These are phyloP conservation scores for Heterotilapia buettikoferi DNA, from an alignment of 2,113 vertebrate species.

Conservation along the genomic window DNA sequence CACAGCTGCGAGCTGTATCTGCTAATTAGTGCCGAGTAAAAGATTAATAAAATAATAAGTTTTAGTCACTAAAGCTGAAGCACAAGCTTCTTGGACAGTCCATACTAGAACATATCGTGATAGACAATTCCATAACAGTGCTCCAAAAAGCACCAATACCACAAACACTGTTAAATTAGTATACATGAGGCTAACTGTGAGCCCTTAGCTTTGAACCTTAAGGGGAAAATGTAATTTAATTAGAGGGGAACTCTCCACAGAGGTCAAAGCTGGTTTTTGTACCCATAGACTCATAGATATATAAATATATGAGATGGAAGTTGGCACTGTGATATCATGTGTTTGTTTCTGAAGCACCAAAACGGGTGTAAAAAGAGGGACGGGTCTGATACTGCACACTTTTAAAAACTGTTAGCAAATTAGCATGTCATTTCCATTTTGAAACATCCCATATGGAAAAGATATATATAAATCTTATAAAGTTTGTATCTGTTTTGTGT, in stretches of 20 bases:
- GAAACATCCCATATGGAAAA: neutral
- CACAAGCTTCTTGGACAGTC: neutral
- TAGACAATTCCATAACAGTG: neutral
- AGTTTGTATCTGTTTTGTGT: neutral
- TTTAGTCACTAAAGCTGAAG: neutral
- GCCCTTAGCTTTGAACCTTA: neutral
- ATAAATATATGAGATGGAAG: neutral
- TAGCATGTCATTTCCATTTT: neutral
- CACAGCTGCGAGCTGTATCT: neutral
- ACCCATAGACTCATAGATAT: neutral
- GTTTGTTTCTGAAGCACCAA: neutral
- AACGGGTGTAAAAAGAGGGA: neutral
- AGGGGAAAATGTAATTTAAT: neutral
- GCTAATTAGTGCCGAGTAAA: neutral
- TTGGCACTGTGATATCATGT: neutral
- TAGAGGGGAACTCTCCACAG: neutral
- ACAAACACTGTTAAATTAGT: neutral
- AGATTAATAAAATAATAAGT: neutral
- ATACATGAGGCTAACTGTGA: neutral
- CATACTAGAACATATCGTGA: neutral
- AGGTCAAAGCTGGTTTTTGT: neutral
- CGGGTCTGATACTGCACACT: neutral
- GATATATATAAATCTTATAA: neutral
- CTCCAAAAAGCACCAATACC: neutral
- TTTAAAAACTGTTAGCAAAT: neutral